phyloP scores from a whole-genome alignment of 2,888 invertebrate species.

The Cybosia mesomella region DNA sequence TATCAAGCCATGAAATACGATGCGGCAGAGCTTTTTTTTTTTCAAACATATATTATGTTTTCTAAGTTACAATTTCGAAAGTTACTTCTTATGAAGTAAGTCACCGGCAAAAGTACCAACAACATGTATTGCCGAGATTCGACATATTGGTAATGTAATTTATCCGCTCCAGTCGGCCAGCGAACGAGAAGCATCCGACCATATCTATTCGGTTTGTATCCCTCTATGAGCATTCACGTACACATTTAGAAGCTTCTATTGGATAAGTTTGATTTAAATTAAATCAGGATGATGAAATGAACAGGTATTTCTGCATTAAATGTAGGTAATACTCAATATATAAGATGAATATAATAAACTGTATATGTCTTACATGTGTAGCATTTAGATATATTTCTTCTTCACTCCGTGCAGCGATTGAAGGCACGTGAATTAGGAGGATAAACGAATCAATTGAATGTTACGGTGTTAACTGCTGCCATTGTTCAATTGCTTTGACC shows the following conservation, averaged over 20 bases:
- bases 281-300: slow-evolving; percentile 18
- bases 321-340: no score
- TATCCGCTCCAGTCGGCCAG: slow-evolving; percentile 57
- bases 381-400: not conserved
- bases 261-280: slow-evolving; percentile 32
- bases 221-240: slow-evolving; percentile 47
- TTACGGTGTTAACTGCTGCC: not conserved
- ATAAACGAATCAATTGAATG: slow-evolving; percentile 2
- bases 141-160: slow-evolving; percentile 56
- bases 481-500: slow-evolving; percentile 6
- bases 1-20: no score
- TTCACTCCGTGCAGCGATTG: not conserved
- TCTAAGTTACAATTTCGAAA: not conserved
- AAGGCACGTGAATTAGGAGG: not conserved
- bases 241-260: slow-evolving; percentile 38
- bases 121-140: slow-evolving; percentile 40
- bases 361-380: no score
- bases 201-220: slow-evolving; percentile 56
- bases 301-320: not conserved
- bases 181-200: slow-evolving; percentile 53
- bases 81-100: slow-evolving; percentile 9
- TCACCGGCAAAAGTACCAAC: slow-evolving; percentile 32
- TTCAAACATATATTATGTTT: no score
- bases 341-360: no score
- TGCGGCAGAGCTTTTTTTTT: no score